Conservation (phyloP, 2,797 vertebrate genomes). For the Phalanger gymnotis region DNA sequence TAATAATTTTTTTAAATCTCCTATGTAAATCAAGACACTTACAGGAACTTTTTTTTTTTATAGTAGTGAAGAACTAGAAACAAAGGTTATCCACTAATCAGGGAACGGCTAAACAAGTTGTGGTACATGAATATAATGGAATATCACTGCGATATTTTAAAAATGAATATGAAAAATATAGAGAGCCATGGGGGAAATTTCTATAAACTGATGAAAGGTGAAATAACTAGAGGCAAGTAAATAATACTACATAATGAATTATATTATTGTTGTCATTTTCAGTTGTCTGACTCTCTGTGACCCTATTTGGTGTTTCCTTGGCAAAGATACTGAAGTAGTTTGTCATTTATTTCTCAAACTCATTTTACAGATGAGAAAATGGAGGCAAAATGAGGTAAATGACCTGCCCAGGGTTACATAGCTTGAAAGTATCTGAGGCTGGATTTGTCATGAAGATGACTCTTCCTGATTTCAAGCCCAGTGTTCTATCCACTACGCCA, state of each 20-base stretch:
- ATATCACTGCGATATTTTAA: neutral
- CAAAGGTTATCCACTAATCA: neutral
- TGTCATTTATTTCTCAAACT: too few species aligned
- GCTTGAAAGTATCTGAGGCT: neutral
- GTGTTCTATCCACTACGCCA: neutral
- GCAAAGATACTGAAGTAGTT: too few species aligned
- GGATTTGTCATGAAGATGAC: neutral
- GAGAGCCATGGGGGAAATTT: neutral
- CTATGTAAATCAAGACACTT: too few species aligned
- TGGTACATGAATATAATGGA: neutral
- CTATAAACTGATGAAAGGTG: too few species aligned
- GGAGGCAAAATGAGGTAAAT: neutral
- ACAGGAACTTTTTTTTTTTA: too few species aligned
- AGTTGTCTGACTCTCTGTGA: too few species aligned
- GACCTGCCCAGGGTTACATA: neutral
- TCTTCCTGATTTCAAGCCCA: neutral
- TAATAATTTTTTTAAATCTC: too few species aligned
- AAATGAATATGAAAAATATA: neutral
- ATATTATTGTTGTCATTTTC: too few species aligned
- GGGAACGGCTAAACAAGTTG: neutral
- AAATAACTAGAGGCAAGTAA: too few species aligned
- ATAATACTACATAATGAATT: too few species aligned
- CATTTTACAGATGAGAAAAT: neutral
- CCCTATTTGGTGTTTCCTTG: too few species aligned
- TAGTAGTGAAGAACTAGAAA: neutral